Evolutionary conservation across 2,888 invertebrate species (phyloP).

Genomic region (Epirrhoe tristata): DNA sequence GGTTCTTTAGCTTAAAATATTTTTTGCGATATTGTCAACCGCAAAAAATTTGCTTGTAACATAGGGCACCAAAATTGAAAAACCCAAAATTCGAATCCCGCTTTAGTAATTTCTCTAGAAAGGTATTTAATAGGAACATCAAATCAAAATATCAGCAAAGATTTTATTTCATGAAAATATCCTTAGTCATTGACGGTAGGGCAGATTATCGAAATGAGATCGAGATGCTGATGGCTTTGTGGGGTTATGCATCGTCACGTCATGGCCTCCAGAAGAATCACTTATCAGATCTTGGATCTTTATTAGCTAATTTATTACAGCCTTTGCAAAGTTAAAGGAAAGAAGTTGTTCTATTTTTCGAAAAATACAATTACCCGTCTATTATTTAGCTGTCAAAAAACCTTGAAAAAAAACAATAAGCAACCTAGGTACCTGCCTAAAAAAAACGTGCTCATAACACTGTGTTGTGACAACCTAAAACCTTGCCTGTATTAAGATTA

Average conservation of each 20-base stretch:
- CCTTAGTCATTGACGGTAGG: slow-evolving; percentile 14
- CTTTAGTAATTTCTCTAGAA: neutral
- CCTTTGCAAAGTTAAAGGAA: slow-evolving; percentile 7
- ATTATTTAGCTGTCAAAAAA: too few species aligned
- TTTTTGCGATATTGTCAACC: too few species aligned
- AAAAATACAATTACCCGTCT: neutral
- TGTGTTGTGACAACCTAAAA: neutral
- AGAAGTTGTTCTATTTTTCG: neutral
- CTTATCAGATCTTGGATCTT: slow-evolving; percentile 48
- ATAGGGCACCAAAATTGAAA: too few species aligned
- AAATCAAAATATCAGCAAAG: neutral
- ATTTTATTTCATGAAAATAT: slow-evolving; percentile 17
- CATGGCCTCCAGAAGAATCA: slow-evolving; percentile 46
- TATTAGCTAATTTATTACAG: slow-evolving; percentile 30
- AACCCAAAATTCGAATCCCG: too few species aligned
- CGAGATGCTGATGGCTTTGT: slow-evolving; percentile 31
- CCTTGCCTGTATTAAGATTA: neutral
- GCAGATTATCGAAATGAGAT: slow-evolving; percentile 20
- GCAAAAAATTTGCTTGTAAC: too few species aligned
- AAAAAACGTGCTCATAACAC: too few species aligned
- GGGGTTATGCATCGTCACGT: slow-evolving; percentile 50
- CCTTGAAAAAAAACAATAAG: too few species aligned
- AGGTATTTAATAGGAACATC: neutral
- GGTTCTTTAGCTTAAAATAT: too few species aligned
- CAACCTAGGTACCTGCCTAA: neutral